Evolutionary conservation across 2,888 invertebrate species (phyloP).

Genomic region (Acanthosepion pharaonis): DNA sequence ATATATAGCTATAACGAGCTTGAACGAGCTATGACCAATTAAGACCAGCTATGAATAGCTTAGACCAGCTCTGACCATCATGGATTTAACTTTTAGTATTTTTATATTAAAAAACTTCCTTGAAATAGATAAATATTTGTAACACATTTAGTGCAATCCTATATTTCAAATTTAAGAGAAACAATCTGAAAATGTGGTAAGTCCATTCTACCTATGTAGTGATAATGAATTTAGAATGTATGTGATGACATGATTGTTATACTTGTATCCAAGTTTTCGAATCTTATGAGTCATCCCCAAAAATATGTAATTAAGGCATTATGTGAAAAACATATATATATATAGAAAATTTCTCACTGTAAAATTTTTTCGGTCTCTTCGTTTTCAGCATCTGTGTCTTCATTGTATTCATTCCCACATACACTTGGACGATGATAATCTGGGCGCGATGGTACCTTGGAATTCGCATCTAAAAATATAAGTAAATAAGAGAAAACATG

Average conservation of each 20-base stretch:
- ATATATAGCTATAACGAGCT: too few species aligned
- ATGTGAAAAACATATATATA: neutral
- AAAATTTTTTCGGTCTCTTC: constrained; percentile 68
- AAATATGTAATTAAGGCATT: neutral
- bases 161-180: too few species aligned
- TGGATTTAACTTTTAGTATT: too few species aligned
- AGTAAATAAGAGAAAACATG: neutral
- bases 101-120: too few species aligned
- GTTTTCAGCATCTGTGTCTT: constrained; percentile 65
- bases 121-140: too few species aligned
- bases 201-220: too few species aligned
- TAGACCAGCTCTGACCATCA: too few species aligned
- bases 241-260: neutral
- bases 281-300: neutral
- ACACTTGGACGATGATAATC: constrained; percentile 60
- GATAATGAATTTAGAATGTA: too few species aligned
- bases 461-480: neutral
- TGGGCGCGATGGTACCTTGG: neutral
- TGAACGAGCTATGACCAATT: too few species aligned
- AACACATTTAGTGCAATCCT: too few species aligned
- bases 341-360: constrained; percentile 57
- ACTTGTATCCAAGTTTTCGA: neutral
- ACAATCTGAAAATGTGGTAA: too few species aligned
- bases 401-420: constrained; percentile 56
- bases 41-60: too few species aligned